Evolutionary conservation across 2,888 invertebrate species (phyloP).

Genomic region (Chironomus tentans): DNA sequence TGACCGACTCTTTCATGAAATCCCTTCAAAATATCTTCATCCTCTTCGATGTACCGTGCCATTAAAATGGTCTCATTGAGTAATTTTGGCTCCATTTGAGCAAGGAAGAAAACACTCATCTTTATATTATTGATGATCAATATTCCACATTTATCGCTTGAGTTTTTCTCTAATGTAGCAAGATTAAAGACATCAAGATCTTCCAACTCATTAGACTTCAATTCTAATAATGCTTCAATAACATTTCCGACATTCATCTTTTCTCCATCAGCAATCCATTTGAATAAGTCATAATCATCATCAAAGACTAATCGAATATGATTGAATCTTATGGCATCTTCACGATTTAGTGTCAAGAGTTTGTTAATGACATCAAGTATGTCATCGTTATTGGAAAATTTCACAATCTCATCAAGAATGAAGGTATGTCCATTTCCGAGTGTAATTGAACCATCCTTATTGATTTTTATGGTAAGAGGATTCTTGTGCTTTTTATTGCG

Average conservation of each 20-base stretch:
- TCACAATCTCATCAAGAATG: not conserved
- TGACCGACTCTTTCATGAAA: conserved; percentile 7
- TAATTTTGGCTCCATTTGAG: conserved; percentile 8
- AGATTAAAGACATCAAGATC: conserved; percentile 12
- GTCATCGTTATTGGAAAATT: not conserved
- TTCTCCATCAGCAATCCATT: conserved; percentile 8
- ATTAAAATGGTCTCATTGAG: conserved; percentile 4
- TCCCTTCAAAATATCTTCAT: not conserved
- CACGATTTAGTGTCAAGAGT: not conserved
- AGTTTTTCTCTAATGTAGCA: not conserved
- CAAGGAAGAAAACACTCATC: conserved; percentile 15
- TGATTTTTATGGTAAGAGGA: conserved; percentile 3
- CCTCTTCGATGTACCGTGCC: not conserved
- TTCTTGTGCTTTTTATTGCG: not conserved
- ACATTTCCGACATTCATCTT: not conserved
- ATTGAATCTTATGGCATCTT: conserved; percentile 16
- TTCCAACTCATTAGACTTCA: conserved; percentile 8
- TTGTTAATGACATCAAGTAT: not conserved
- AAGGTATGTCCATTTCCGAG: conserved; percentile 8
- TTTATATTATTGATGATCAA: not conserved
- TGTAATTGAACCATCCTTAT: conserved; percentile 5
- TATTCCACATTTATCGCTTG: conserved; percentile 16
- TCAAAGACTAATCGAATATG: not conserved
- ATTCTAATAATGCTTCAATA: conserved; percentile 7
- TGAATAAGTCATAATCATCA: conserved; percentile 7